Percentiles rank a stretch among this genome's conserved stretches.
Evolutionary conservation across 2,113 vertebrate species (phyloP).

Genomic region (Egretta garzetta): DNA sequence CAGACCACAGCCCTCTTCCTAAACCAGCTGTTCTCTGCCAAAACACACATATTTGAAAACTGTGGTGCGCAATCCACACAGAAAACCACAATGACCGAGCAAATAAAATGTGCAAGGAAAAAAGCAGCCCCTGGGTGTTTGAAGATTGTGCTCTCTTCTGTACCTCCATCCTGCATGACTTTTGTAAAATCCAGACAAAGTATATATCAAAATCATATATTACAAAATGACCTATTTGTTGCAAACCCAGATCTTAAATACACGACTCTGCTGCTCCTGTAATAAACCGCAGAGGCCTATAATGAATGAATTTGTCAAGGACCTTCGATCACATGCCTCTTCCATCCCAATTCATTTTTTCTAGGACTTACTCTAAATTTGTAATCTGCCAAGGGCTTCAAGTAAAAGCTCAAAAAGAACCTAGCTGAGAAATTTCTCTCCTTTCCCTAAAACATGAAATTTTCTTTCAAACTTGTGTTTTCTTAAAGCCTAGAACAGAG

Average conservation of each 20-base stretch:
- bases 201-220: neutral
- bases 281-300: neutral
- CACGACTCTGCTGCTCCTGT: fast-evolving
- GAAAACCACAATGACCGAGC: neutral
- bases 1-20: neutral
- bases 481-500: neutral
- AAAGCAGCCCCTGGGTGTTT: neutral
- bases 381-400: neutral
- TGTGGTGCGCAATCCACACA: fast-evolving
- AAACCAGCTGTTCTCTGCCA: neutral
- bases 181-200: neutral
- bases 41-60: fast-evolving
- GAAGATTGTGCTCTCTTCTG: neutral
- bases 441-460: neutral
- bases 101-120: fast-evolving
- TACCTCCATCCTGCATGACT: fast-evolving
- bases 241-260: neutral
- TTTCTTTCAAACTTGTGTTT: neutral
- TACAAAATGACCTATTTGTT: neutral
- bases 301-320: neutral
- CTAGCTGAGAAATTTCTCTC: neutral
- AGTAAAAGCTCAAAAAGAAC: neutral
- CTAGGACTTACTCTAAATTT: neutral
- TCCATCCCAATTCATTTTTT: neutral
- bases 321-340: neutral